Evolutionary conservation across 1,140 invertebrate genomes (phyloP).

Genomic region (Planococcus citri): DNA sequence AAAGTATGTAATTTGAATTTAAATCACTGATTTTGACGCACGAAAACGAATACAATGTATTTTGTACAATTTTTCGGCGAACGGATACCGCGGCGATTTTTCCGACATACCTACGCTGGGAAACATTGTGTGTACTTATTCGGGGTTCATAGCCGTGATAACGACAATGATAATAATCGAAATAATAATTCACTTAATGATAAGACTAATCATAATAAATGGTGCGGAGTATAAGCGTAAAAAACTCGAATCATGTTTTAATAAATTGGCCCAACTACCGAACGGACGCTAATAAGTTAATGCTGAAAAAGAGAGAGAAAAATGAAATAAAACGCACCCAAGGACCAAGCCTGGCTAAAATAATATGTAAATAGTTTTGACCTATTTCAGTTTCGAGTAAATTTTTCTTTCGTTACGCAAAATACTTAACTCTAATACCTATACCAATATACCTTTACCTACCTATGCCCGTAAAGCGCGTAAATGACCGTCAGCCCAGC

Average conservation of each 20-base stretch:
- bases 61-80: too few species aligned
- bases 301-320: not conserved
- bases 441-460: too few species aligned
- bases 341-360: not conserved
- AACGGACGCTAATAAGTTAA: not conserved
- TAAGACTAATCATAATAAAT: not conserved
- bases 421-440: too few species aligned
- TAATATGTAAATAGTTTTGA: slow-evolving; percentile 19
- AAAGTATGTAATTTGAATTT: too few species aligned
- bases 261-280: not conserved
- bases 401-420: slow-evolving; percentile 10
- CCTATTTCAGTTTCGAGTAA: not conserved
- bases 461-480: not conserved
- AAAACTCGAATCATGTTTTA: slow-evolving; percentile 12
- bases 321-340: not conserved
- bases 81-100: too few species aligned
- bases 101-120: not conserved
- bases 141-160: not conserved
- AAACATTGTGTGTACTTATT: slow-evolving; percentile 15
- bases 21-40: too few species aligned
- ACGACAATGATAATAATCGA: slow-evolving; percentile 16
- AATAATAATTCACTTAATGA: slow-evolving; percentile 15
- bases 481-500: not conserved
- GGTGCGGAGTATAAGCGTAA: not conserved
- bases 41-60: not conserved